Percentiles rank a stretch among this genome's conserved stretches.
phyloP scores from a whole-genome alignment of 2,113 vertebrate species.

The Labrus mixtus region DNA sequence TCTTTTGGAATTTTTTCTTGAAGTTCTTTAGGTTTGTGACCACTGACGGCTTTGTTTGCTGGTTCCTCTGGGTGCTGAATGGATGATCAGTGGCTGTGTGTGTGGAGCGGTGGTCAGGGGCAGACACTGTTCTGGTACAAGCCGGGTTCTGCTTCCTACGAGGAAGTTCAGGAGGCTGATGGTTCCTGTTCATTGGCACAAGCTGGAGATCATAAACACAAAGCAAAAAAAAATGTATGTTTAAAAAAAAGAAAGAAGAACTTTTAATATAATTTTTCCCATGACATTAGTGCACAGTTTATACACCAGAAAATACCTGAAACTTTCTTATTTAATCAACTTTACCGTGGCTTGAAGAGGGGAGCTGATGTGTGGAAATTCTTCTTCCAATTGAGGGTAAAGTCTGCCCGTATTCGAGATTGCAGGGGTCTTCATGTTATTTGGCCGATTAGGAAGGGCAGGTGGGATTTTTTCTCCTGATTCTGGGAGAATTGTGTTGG shows the following conservation, averaged over 20 bases:
- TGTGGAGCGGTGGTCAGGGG: not conserved
- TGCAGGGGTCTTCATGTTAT: conserved; percentile 1
- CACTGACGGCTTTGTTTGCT: conserved; percentile 38
- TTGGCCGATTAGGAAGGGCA: conserved; percentile 51
- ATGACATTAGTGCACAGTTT: not conserved
- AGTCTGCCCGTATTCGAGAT: conserved; percentile 35
- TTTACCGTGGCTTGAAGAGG: conserved; percentile 52
- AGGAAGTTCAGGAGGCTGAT: conserved; percentile 65
- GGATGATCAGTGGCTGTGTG: not conserved
- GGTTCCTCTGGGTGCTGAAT: conserved; percentile 2
- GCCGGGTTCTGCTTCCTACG: conserved; percentile 44
- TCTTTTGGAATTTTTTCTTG: conserved; percentile 76
- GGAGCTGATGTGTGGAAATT: conserved; percentile 5
- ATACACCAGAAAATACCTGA: not conserved
- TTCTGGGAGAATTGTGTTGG: not conserved
- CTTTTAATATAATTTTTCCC: not conserved
- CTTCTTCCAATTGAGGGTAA: conserved; percentile 69
- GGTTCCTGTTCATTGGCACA: conserved; percentile 43
- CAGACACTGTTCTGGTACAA: conserved; percentile 16
- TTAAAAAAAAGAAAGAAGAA: too few relatives aligned
- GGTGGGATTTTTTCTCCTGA: conserved; percentile 36
- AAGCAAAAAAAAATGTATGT: not conserved
- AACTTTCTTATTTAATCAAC: not conserved
- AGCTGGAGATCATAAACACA: conserved; percentile 37
- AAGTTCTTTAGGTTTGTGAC: conserved; percentile 64